These are phyloP conservation scores for Anguilla japonica DNA, from an alignment of 2,113 vertebrate genomes.

Conservation along the genomic window DNA sequence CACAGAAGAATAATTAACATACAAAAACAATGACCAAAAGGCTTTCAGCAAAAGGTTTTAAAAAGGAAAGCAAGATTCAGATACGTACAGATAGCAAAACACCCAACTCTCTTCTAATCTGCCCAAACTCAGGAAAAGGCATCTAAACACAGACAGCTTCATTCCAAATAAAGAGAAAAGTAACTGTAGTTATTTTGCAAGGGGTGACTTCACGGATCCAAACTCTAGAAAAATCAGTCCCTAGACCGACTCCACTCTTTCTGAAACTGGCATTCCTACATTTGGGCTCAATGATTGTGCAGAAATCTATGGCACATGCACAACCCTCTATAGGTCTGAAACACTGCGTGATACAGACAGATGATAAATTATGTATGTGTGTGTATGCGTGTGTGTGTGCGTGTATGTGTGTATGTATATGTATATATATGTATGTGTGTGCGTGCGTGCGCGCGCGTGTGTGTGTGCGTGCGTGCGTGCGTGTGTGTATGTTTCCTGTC, in stretches of 20 bases:
- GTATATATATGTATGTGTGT: background rate
- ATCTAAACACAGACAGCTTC: constrained; percentile 13
- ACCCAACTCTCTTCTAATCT: background rate
- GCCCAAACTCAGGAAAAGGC: constrained; percentile 6
- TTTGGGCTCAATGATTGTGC: background rate
- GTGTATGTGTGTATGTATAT: too few species aligned
- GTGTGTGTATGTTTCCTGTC: too few species aligned
- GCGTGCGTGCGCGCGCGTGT: too few species aligned
- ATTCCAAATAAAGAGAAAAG: constrained; percentile 15
- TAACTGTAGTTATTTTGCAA: background rate
- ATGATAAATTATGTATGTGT: background rate
- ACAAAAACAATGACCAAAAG: constrained; percentile 10
- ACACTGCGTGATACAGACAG: background rate
- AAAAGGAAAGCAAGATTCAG: background rate
- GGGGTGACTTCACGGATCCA: background rate
- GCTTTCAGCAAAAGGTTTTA: background rate
- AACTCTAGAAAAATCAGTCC: background rate
- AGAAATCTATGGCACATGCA: background rate
- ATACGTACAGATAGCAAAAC: background rate
- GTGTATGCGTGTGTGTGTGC: too few species aligned
- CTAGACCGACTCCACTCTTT: background rate
- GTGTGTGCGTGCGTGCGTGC: too few species aligned
- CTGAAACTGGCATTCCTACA: background rate
- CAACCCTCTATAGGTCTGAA: background rate
- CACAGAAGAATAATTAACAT: background rate